Conservation (phyloP, 2,888 invertebrate genomes). For the Drosophila gaucha region DNA sequence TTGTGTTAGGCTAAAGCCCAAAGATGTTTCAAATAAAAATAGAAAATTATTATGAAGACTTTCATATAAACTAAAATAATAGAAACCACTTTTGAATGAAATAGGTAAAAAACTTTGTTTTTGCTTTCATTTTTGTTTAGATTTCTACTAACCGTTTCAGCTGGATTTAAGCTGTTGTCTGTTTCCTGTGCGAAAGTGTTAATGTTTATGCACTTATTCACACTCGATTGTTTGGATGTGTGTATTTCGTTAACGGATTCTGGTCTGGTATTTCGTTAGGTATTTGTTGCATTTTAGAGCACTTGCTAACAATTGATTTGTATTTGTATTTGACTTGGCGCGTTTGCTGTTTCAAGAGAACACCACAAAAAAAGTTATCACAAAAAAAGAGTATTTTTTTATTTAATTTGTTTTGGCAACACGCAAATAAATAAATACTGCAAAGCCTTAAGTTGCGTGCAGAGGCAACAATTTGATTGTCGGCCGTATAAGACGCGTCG, state of each 20-base stretch:
- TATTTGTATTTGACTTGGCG: slow-evolving; percentile 20
- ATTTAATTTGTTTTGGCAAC: not conserved
- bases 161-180: slow-evolving; percentile 7
- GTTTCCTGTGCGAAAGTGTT: slow-evolving; percentile 29
- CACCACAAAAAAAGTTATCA: slow-evolving; percentile 46
- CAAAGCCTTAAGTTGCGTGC: slow-evolving; percentile 13
- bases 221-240: slow-evolving; percentile 36
- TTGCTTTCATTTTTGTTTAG: not conserved
- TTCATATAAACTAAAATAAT: not conserved
- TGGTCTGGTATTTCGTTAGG: slow-evolving; percentile 16
- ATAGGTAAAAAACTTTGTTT: not conserved
- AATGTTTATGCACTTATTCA: slow-evolving; percentile 39
- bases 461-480: slow-evolving; percentile 20
- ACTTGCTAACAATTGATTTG: slow-evolving; percentile 14
- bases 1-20: not conserved
- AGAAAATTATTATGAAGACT: not conserved
- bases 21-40: not conserved
- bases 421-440: slow-evolving; percentile 1
- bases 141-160: slow-evolving; percentile 37
- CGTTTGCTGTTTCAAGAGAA: slow-evolving; percentile 23
- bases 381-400: slow-evolving; percentile 30
- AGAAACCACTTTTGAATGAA: not conserved
- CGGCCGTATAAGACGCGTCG: slow-evolving; percentile 28
- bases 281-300: slow-evolving; percentile 28
- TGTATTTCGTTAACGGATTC: slow-evolving; percentile 6